Evolutionary conservation across 2,113 vertebrate species (phyloP).

Genomic region (Chitala chitala): DNA sequence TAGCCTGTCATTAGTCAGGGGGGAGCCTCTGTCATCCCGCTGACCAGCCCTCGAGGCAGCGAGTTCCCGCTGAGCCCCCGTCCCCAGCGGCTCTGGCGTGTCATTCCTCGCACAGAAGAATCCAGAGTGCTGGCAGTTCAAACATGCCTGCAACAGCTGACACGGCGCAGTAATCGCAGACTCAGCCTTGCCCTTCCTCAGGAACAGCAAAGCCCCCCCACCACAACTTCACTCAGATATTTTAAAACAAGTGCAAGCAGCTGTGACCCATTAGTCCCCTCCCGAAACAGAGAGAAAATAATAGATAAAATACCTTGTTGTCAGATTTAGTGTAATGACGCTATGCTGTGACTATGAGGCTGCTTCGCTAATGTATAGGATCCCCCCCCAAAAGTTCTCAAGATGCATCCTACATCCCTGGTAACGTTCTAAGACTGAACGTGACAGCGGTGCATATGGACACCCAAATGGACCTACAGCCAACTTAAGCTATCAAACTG

Average conservation of each 20-base stretch:
- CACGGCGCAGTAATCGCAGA: background rate
- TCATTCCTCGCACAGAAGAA: conserved; percentile 17
- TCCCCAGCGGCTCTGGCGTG: conserved; percentile 25
- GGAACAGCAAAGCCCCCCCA: background rate
- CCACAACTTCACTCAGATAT: background rate
- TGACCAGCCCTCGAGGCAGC: background rate
- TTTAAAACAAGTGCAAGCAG: background rate
- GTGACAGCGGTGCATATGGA: too few species aligned
- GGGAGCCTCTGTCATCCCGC: background rate
- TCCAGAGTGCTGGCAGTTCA: background rate
- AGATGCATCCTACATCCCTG: background rate
- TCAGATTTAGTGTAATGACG: background rate
- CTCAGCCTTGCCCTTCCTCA: background rate
- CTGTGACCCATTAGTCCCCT: conserved; percentile 3
- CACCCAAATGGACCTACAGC: too few species aligned
- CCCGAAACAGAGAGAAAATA: background rate
- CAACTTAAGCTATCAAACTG: too few species aligned
- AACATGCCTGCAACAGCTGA: background rate
- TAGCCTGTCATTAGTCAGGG: conserved; percentile 5
- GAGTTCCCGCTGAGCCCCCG: background rate
- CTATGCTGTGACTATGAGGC: background rate
- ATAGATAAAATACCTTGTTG: background rate
- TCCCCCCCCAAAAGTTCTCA: background rate
- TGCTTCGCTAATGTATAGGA: background rate
- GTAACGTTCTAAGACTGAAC: background rate